Evolutionary conservation across 2,888 invertebrate genomes (phyloP).

Genomic region (Luffia ferchaultella): DNA sequence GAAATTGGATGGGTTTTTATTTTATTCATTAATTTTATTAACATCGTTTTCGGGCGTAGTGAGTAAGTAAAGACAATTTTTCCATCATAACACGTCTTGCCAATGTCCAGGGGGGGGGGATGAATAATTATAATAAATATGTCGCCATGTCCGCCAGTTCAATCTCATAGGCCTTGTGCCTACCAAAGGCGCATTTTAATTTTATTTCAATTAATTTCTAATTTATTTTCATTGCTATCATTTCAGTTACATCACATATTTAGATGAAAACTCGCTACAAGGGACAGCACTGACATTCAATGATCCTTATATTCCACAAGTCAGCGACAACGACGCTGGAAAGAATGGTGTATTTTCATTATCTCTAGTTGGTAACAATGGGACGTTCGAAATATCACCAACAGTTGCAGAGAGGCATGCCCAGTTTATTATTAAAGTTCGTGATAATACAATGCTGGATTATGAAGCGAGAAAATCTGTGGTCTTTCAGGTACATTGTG

Average conservation of each 20-base stretch:
- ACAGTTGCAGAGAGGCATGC: slow-evolving; percentile 81
- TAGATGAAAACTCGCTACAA: slow-evolving; percentile 83
- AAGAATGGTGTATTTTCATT: slow-evolving; percentile 85
- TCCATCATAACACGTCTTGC: too few species aligned
- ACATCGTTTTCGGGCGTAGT: too few species aligned
- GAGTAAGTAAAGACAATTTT: too few species aligned
- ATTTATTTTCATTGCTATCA: too few species aligned
- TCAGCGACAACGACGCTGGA: slow-evolving; percentile 81
- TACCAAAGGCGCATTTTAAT: too few species aligned
- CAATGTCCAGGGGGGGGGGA: too few species aligned
- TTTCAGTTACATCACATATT: slow-evolving; percentile 75
- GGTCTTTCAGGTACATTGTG: slow-evolving; percentile 76
- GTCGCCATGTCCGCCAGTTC: too few species aligned
- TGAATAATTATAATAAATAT: too few species aligned
- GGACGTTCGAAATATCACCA: slow-evolving; percentile 88
- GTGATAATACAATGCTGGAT: slow-evolving; percentile 83
- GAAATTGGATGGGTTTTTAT: too few species aligned
- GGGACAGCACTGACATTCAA: slow-evolving; percentile 78
- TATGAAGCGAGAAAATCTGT: slow-evolving; percentile 83
- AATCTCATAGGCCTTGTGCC: too few species aligned
- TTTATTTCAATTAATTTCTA: too few species aligned
- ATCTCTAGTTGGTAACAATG: slow-evolving; percentile 80
- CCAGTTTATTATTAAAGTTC: slow-evolving; percentile 83
- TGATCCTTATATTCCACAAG: slow-evolving; percentile 76
- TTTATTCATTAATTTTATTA: too few species aligned